Percentiles rank a stretch among this genome's conserved stretches.
Conservation (phyloP, 2,797 vertebrate species). For the Acanthurus tractus region DNA sequence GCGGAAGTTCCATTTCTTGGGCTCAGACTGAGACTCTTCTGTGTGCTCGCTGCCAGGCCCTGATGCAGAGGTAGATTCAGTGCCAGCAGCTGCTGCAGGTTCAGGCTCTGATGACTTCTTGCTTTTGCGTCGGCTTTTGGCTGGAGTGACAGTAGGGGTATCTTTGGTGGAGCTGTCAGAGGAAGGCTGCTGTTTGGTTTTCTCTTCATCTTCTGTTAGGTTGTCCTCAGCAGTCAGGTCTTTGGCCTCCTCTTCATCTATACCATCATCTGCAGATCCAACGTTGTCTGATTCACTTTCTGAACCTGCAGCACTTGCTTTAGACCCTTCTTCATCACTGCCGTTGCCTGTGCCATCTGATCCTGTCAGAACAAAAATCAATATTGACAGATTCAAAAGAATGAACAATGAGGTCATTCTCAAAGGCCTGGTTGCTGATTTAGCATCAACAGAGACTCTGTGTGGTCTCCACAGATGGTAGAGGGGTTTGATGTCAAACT, state of each 20-base stretch:
- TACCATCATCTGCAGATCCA: constrained; percentile 86
- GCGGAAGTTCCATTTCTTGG: constrained; percentile 98
- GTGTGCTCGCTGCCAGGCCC: constrained; percentile 32
- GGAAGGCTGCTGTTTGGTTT: constrained; percentile 83
- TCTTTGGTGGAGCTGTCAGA: constrained; percentile 90
- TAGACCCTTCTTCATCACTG: constrained; percentile 94
- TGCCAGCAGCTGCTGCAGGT: constrained; percentile 64
- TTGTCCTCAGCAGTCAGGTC: constrained; percentile 81
- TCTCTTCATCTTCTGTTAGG: constrained; percentile 86
- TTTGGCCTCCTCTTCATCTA: constrained; percentile 86
- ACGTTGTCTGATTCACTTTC: constrained; percentile 92
- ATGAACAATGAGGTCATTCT: background rate
- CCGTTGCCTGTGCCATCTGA: constrained; percentile 96
- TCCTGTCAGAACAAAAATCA: constrained; percentile 77
- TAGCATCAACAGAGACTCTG: background rate
- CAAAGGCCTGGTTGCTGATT: background rate
- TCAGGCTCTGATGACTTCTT: constrained; percentile 84
- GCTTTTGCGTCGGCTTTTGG: constrained; percentile 87
- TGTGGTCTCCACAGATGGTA: too few species aligned
- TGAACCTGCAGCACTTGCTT: constrained; percentile 89
- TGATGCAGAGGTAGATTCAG: constrained; percentile 33
- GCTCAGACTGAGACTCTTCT: constrained; percentile 89
- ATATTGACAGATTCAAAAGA: background rate
- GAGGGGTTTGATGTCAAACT: too few species aligned
- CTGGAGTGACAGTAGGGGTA: constrained; percentile 70